Evolutionary conservation across 2,797 vertebrate species (phyloP).

Genomic region (Anniella stebbinsi): DNA sequence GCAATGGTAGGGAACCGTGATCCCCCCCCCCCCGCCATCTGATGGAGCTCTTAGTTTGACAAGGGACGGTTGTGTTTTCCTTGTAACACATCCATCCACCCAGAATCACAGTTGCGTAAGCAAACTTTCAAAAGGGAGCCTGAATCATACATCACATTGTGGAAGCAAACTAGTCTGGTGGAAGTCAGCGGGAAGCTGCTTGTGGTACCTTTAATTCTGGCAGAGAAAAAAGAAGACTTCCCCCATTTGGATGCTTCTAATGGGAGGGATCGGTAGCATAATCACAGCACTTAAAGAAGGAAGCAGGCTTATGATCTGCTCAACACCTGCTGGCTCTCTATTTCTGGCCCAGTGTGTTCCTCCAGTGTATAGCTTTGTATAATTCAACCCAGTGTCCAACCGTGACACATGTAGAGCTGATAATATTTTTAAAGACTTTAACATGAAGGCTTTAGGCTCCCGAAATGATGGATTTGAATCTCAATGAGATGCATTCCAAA

Average conservation of each 20-base stretch:
- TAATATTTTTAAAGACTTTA: conserved; percentile 54
- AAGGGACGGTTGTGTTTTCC: not conserved
- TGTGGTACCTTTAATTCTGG: conserved; percentile 44
- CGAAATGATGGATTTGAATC: conserved; percentile 40
- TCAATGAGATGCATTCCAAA: conserved; percentile 43
- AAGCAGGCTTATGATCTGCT: conserved; percentile 53
- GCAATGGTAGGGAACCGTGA: too few relatives aligned
- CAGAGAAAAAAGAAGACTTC: not conserved
- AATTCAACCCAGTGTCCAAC: conserved; percentile 37
- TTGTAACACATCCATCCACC: not conserved
- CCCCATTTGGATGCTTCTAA: conserved; percentile 31
- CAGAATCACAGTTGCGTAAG: not conserved
- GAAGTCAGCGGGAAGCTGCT: conserved; percentile 34
- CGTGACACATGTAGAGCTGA: conserved; percentile 37
- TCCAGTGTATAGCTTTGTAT: not conserved
- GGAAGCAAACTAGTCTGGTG: not conserved
- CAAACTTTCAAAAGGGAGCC: not conserved
- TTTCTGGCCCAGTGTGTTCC: conserved; percentile 40
- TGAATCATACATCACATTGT: not conserved
- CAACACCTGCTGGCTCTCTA: conserved; percentile 43
- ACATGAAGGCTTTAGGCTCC: conserved; percentile 50
- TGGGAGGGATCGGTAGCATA: conserved; percentile 24
- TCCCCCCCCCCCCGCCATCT: too few relatives aligned
- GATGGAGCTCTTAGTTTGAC: too few relatives aligned
- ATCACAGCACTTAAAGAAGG: conserved; percentile 13